A percentile compares a stretch with the other conserved stretches of the same genome.
Evolutionary conservation across 2,113 vertebrate species (phyloP).

Genomic region (Andinoacara biseriatus): DNA sequence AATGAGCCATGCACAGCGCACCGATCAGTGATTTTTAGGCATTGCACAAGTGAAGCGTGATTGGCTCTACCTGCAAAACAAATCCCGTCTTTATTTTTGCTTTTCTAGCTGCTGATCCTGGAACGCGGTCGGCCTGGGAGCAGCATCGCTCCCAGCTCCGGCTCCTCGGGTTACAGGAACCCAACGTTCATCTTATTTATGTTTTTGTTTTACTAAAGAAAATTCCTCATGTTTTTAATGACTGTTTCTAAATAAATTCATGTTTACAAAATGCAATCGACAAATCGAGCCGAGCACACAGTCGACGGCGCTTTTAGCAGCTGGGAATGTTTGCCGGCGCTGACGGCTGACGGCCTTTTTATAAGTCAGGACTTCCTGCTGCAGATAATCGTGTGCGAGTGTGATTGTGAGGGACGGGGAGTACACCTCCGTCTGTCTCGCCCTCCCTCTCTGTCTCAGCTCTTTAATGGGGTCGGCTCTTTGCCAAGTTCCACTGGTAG

Average conservation of each 20-base stretch:
- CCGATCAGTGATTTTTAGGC: too few species aligned
- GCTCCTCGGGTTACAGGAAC: too few species aligned
- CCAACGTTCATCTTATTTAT: too few species aligned
- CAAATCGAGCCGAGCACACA: background rate
- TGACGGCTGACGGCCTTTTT: background rate
- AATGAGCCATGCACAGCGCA: too few species aligned
- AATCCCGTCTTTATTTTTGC: too few species aligned
- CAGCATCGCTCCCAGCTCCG: too few species aligned
- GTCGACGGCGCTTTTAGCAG: background rate
- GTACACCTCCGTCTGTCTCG: background rate
- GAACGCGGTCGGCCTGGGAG: too few species aligned
- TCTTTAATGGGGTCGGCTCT: constrained; percentile 53
- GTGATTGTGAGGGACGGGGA: background rate
- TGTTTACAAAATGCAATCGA: background rate
- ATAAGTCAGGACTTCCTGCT: background rate
- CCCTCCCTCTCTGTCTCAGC: background rate
- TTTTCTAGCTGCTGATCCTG: too few species aligned
- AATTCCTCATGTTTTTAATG: background rate
- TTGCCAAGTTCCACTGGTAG: constrained; percentile 64
- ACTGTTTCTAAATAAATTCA: background rate
- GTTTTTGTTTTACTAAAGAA: too few species aligned
- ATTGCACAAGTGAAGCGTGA: too few species aligned
- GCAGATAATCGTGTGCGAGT: background rate
- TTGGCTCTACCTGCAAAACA: too few species aligned
- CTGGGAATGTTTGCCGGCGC: background rate